Evolutionary conservation across 2,888 invertebrate genomes (phyloP).

Genomic region (Myopa tessellatipennis): DNA sequence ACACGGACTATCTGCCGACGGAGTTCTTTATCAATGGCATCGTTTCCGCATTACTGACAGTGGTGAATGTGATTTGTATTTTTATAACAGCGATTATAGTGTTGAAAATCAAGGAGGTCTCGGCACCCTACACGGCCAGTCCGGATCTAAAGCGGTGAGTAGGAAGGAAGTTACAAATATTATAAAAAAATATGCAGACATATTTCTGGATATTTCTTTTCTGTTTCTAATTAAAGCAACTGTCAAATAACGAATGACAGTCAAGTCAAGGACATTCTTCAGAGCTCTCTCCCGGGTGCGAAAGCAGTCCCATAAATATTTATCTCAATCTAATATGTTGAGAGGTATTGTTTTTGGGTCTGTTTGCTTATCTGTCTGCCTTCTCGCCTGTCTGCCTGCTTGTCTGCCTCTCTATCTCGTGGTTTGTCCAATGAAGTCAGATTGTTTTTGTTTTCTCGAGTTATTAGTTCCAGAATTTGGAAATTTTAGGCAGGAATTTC

Average conservation of each 20-base stretch:
- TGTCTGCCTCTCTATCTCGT: too few relatives aligned
- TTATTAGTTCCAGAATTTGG: too few relatives aligned
- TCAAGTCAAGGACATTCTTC: background rate
- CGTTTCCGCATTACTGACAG: conserved; percentile 81
- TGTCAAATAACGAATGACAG: background rate
- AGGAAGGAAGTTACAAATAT: background rate
- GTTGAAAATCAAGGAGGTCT: conserved; percentile 86
- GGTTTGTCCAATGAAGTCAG: too few relatives aligned
- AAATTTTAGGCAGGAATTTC: too few relatives aligned
- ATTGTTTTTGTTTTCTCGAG: too few relatives aligned
- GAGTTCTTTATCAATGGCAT: conserved; percentile 84
- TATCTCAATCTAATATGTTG: background rate
- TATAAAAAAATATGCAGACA: background rate
- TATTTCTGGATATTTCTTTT: background rate
- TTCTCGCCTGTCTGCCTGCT: too few relatives aligned
- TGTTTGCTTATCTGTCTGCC: too few relatives aligned
- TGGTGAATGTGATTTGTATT: conserved; percentile 86
- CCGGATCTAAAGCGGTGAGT: conserved; percentile 75
- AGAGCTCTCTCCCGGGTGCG: too few relatives aligned
- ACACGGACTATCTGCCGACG: conserved; percentile 79
- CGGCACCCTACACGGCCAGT: conserved; percentile 82
- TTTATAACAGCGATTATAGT: conserved; percentile 83
- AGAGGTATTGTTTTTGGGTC: too few relatives aligned
- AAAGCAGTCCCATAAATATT: background rate
- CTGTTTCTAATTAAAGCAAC: background rate